phyloP scores from a whole-genome alignment of 2,113 vertebrate genomes.

The Mus pahari region DNA sequence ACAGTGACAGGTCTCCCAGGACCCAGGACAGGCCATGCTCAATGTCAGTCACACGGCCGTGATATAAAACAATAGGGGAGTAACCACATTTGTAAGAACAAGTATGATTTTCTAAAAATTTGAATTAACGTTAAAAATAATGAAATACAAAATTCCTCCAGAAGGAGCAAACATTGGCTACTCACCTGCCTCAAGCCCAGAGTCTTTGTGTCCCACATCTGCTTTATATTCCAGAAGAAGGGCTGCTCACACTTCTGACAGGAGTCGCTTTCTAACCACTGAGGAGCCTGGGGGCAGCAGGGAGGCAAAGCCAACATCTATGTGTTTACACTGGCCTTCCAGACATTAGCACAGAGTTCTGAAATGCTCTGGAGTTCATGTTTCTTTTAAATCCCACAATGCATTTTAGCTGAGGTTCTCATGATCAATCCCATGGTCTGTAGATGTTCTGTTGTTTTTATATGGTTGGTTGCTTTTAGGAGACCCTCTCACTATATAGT shows the following conservation, averaged over 20 bases:
- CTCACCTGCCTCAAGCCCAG: constrained; percentile 95
- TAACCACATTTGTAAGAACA: not conserved
- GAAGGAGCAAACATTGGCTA: accelerated
- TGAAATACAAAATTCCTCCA: accelerated
- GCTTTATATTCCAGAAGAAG: constrained; percentile 99
- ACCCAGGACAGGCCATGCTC: not conserved
- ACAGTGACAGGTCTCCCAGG: not conserved
- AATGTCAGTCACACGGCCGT: accelerated
- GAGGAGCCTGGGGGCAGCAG: constrained; percentile 91
- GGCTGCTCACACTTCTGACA: constrained; percentile 99
- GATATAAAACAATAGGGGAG: not conserved
- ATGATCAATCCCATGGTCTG: not conserved
- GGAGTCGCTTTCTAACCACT: constrained; percentile 97
- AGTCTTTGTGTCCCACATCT: constrained; percentile 99
- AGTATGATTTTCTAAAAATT: not conserved
- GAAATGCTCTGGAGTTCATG: not conserved
- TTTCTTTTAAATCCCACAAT: not conserved
- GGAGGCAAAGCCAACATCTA: not conserved
- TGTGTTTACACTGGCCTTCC: not conserved
- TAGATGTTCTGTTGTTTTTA: not conserved
- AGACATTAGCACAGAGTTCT: not conserved
- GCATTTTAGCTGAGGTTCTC: not conserved
- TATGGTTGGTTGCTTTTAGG: not conserved
- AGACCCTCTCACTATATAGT: not conserved
- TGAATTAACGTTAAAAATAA: not conserved